Conservation (phyloP, 2,888 invertebrate species). For the Neoscelio sp. region DNA sequence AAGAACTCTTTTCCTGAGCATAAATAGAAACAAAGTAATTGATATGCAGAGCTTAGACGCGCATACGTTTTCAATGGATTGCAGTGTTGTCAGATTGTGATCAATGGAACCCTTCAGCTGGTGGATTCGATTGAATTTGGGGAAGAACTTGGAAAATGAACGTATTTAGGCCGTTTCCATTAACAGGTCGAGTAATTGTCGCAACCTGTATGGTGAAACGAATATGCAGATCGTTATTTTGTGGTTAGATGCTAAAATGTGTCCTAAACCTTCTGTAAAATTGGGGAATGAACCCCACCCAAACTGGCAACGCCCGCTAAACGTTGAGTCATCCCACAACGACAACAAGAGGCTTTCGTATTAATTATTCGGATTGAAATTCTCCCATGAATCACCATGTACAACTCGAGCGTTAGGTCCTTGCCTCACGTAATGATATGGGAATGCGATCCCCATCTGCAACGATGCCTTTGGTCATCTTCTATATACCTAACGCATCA, state of each 20-base stretch:
- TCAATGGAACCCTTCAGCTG: too few relatives aligned
- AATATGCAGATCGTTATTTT: too few relatives aligned
- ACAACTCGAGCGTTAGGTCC: conserved; percentile 35
- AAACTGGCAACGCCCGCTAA: conserved; percentile 1
- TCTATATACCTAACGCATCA: conserved; percentile 45
- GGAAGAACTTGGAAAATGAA: too few relatives aligned
- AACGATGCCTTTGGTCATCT: conserved; percentile 56
- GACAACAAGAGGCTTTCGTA: too few relatives aligned
- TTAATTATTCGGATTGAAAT: conserved; percentile 34
- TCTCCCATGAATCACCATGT: conserved; percentile 53
- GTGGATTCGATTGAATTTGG: too few relatives aligned
- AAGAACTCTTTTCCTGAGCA: conserved; percentile 27
- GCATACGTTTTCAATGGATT: conserved; percentile 15
- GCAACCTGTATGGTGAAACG: too few relatives aligned
- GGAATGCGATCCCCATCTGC: conserved; percentile 58
- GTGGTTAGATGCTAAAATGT: too few relatives aligned
- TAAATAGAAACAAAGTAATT: conserved; percentile 39
- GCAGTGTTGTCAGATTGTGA: conserved; percentile 47
- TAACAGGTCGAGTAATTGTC: too few relatives aligned
- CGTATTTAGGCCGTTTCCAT: too few relatives aligned
- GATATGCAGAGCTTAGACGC: conserved; percentile 47
- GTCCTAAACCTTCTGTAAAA: too few relatives aligned
- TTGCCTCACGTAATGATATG: conserved; percentile 49
- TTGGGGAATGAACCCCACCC: conserved; percentile 2
- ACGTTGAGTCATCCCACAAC: conserved; percentile 12